Conservation (phyloP, 1,140 invertebrate species). For the Ericerus pela region DNA sequence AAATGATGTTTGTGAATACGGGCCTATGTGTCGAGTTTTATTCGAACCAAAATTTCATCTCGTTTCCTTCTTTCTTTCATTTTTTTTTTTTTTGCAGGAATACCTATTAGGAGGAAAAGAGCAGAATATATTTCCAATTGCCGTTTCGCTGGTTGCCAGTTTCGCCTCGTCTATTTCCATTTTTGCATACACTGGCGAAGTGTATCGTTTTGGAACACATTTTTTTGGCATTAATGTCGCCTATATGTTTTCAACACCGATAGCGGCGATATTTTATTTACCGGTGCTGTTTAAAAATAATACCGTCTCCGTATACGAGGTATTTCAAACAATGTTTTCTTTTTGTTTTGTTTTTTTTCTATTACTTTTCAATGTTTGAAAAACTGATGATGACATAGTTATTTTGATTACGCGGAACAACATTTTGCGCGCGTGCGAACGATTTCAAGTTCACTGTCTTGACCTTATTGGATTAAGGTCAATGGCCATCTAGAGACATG, state of each 20-base stretch:
- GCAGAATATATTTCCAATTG: slow-evolving; percentile 62
- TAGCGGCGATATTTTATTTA: slow-evolving; percentile 67
- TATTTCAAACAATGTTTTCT: slow-evolving; percentile 27
- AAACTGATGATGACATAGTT: no score
- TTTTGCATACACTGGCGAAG: slow-evolving; percentile 75
- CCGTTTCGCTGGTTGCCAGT: slow-evolving; percentile 76
- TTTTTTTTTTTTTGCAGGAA: slow-evolving; percentile 42
- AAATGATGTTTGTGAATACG: no score
- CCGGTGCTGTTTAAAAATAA: slow-evolving; percentile 79
- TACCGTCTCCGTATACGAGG: slow-evolving; percentile 76
- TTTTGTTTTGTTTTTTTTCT: no score
- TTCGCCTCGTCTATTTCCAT: slow-evolving; percentile 90
- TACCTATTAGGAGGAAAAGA: slow-evolving; percentile 64
- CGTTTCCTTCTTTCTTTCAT: no score
- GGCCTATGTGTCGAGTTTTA: no score
- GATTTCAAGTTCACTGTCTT: no score
- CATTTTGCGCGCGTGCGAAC: no score
- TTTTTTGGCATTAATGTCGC: slow-evolving; percentile 70
- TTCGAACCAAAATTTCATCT: no score
- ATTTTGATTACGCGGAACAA: no score
- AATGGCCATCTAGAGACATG: no score
- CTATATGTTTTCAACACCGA: slow-evolving; percentile 66
- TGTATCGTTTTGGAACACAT: slow-evolving; percentile 66
- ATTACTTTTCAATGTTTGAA: no score
- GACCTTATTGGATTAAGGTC: no score